Evolutionary conservation across 2,113 vertebrate species (phyloP).

Genomic region (Prunella fulvescens): DNA sequence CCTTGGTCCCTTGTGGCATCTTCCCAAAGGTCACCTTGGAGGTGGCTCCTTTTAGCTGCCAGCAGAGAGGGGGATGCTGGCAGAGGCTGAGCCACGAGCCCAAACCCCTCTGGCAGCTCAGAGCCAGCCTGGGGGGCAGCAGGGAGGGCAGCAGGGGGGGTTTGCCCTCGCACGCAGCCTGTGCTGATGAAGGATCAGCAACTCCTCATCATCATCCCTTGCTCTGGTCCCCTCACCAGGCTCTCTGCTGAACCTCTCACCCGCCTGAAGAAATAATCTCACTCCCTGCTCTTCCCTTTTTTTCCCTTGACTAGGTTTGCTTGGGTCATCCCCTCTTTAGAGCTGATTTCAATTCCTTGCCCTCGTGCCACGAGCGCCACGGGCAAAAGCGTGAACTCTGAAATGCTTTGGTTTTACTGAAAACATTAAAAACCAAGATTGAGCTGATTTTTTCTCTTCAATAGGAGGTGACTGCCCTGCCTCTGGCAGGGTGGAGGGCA

Average conservation of each 20-base stretch:
- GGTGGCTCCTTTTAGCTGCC: neutral
- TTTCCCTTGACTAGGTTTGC: neutral
- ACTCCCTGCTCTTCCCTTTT: neutral
- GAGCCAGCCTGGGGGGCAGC: neutral
- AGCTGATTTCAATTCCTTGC: neutral
- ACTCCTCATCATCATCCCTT: neutral
- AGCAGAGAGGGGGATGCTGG: accelerated
- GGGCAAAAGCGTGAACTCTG: neutral
- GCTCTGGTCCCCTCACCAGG: neutral
- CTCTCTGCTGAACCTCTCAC: neutral
- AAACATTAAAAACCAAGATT: neutral
- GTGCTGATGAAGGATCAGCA: too few relatives aligned
- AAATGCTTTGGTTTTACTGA: neutral
- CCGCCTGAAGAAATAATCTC: neutral
- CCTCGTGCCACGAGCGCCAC: neutral
- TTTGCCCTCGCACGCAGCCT: neutral
- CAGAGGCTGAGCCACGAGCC: neutral
- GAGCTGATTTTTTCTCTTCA: neutral
- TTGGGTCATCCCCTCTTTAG: neutral
- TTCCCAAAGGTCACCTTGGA: neutral
- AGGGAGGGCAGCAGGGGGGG: neutral
- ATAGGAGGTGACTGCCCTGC: neutral
- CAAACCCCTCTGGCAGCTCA: neutral
- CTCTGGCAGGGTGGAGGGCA: neutral
- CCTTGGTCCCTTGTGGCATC: neutral